Percentiles rank a stretch among this genome's conserved stretches.
Evolutionary conservation across 2,113 vertebrate species (phyloP).

Genomic region (Corydoras sp.): DNA sequence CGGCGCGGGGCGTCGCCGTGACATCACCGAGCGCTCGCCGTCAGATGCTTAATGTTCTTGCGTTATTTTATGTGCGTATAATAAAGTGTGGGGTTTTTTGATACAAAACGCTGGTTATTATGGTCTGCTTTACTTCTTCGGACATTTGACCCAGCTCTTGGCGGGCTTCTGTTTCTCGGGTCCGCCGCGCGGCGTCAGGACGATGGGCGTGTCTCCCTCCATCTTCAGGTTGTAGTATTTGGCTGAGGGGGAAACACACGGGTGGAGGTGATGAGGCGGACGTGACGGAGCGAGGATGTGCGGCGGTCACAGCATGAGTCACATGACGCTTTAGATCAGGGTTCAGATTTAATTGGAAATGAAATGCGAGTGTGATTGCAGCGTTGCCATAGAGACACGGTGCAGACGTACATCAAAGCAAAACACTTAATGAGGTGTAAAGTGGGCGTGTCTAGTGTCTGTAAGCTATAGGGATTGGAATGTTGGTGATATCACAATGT

Average conservation of each 20-base stretch:
- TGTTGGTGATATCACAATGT: too few species aligned
- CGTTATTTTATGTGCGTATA: conserved; percentile 66
- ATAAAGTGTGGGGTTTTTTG: conserved; percentile 70
- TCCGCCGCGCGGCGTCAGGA: conserved; percentile 55
- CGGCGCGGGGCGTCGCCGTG: conserved; percentile 15
- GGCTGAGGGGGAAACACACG: conserved; percentile 59
- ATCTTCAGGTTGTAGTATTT: conserved; percentile 79
- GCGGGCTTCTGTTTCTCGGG: conserved; percentile 64
- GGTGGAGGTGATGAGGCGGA: too few species aligned
- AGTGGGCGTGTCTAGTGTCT: too few species aligned
- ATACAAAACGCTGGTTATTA: conserved; percentile 30
- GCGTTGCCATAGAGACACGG: too few species aligned
- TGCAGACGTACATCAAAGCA: too few species aligned
- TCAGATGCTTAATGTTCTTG: conserved; percentile 23
- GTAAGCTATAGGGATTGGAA: too few species aligned
- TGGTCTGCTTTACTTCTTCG: conserved; percentile 36
- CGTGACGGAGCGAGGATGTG: too few species aligned
- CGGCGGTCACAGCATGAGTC: too few species aligned
- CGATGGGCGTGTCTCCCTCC: conserved; percentile 60
- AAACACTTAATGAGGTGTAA: too few species aligned
- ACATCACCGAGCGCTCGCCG: neutral
- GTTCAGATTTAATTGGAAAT: too few species aligned
- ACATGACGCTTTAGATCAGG: too few species aligned
- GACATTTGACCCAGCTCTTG: conserved; percentile 80
- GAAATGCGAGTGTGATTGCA: too few species aligned